Evolutionary conservation across 35 echinoderm and acorn worm genomes (phyloP).

Genomic region (Strongylocentrotus purpuratus): DNA sequence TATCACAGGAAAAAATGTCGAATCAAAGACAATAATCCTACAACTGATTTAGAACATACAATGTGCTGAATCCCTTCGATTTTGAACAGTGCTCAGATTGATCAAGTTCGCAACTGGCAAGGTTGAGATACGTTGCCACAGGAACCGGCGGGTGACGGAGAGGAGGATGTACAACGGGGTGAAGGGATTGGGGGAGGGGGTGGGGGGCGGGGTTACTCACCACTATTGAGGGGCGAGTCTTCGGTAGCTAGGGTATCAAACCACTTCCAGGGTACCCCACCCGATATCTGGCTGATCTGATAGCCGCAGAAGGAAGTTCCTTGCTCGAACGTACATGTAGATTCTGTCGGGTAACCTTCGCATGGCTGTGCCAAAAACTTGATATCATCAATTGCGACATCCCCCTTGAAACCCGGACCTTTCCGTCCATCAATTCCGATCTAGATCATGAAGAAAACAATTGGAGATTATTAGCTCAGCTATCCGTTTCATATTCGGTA

Average conservation of each 20-base stretch:
- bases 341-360: constrained; percentile 52
- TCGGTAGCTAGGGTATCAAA: constrained; percentile 10
- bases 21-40: no score
- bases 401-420: constrained; percentile 58
- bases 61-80: no score
- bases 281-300: background rate
- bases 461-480: no score
- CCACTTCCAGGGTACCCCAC: background rate
- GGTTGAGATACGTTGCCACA: no score
- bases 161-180: no score
- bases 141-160: no score
- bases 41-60: no score
- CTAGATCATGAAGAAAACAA: background rate
- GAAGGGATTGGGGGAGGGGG: no score
- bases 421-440: constrained; percentile 53
- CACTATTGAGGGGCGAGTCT: background rate
- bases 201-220: background rate
- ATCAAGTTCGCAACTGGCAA: no score
- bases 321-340: constrained; percentile 54
- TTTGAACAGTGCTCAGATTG: no score
- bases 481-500: no score
- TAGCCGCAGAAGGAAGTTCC: background rate
- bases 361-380: constrained; percentile 65
- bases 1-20: no score
- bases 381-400: constrained; percentile 96